A percentile compares a stretch with the other conserved stretches of the same genome.
Conservation (phyloP, 2,113 vertebrate species). For the Otolemur garnettii region DNA sequence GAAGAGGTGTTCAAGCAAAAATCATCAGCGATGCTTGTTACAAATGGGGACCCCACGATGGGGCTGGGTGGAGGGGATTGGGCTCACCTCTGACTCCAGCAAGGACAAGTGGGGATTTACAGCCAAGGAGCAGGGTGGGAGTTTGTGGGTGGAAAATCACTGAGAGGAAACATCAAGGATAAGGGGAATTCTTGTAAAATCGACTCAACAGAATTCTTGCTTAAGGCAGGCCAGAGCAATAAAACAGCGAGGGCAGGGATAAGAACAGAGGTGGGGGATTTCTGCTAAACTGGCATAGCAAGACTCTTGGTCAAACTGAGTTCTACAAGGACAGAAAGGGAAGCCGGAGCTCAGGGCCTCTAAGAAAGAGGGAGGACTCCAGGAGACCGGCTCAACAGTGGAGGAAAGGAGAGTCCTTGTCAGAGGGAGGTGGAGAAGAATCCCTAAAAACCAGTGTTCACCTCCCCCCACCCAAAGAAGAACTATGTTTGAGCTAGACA, state of each 20-base stretch:
- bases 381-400: neutral
- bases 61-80: neutral
- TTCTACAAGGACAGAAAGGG: neutral
- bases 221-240: conserved; percentile 30
- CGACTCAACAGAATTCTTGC: neutral
- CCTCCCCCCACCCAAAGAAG: neutral
- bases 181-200: conserved; percentile 24
- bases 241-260: neutral
- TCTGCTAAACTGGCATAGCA: neutral
- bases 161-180: conserved; percentile 4
- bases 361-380: neutral
- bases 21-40: neutral
- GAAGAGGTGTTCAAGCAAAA: neutral
- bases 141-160: conserved; percentile 28
- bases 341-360: neutral
- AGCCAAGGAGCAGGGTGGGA: neutral
- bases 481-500: neutral
- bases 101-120: neutral
- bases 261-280: neutral
- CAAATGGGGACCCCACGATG: too few relatives aligned
- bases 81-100: neutral
- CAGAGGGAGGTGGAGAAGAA: neutral
- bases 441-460: neutral
- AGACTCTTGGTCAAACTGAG: neutral
- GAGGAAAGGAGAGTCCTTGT: neutral